These are phyloP conservation scores for Drosophila silvestris DNA, from an alignment of 2,888 invertebrate species.

Conservation along the genomic window DNA sequence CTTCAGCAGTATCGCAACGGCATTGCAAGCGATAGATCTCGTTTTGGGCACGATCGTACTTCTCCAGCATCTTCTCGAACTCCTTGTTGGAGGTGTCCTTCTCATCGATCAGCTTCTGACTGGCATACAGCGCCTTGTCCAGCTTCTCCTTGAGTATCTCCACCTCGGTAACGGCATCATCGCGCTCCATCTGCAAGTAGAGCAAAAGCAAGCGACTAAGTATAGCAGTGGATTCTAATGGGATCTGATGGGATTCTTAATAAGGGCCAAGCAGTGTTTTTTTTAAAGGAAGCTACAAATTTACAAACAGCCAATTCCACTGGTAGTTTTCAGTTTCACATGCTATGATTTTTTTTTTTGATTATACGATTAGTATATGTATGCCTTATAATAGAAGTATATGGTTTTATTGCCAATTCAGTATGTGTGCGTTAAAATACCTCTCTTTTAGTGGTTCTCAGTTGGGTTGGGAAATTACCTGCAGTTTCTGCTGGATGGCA, in stretches of 20 bases:
- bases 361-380: slow-evolving; percentile 40
- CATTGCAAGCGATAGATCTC: slow-evolving; percentile 95
- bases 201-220: background rate
- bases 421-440: slow-evolving; percentile 25
- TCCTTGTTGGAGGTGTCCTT: slow-evolving; percentile 95
- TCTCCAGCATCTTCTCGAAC: slow-evolving; percentile 96
- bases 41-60: slow-evolving; percentile 96
- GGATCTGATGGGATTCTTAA: slow-evolving; percentile 1
- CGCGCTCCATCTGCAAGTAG: slow-evolving; percentile 90
- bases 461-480: slow-evolving; percentile 86
- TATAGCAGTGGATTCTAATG: slow-evolving; percentile 1
- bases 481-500: slow-evolving; percentile 92
- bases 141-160: slow-evolving; percentile 95
- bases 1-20: slow-evolving; percentile 94
- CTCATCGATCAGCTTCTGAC: slow-evolving; percentile 94
- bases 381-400: slow-evolving; percentile 25
- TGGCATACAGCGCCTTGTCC: slow-evolving; percentile 93
- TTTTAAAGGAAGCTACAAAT: slow-evolving; percentile 75
- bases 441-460: slow-evolving; percentile 24
- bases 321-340: slow-evolving; percentile 69
- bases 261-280: slow-evolving; percentile 42
- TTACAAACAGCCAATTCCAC: slow-evolving; percentile 83
- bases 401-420: slow-evolving; percentile 33
- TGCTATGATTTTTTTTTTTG: slow-evolving; percentile 42
- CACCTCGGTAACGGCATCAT: slow-evolving; percentile 93